A percentile compares a stretch with the other conserved stretches of the same genome.
These are phyloP conservation scores for Drosophila oshimai DNA, from an alignment of 1,140 invertebrate genomes.

Conservation along the genomic window DNA sequence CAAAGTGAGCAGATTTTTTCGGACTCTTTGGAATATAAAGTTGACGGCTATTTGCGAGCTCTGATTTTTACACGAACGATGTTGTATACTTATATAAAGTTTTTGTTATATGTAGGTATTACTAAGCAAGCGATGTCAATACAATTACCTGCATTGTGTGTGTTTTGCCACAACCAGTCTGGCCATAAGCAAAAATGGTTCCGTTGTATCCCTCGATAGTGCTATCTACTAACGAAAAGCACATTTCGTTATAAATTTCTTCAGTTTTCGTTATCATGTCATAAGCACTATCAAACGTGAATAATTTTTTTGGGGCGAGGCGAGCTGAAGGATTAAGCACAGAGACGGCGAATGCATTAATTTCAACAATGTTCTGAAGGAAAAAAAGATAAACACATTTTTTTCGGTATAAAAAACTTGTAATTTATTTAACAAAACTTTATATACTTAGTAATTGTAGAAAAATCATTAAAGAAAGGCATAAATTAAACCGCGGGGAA, in stretches of 20 bases:
- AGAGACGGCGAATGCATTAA: constrained; percentile 85
- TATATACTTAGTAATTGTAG: neutral
- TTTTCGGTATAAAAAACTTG: neutral
- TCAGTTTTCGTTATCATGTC: constrained; percentile 90
- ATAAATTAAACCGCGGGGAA: no score
- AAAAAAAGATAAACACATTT: constrained; percentile 17
- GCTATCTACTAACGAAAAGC: constrained; percentile 92
- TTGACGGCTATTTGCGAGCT: no score
- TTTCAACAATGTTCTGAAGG: constrained; percentile 88
- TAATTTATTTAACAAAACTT: neutral
- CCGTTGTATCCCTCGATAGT: constrained; percentile 94
- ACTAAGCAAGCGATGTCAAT: neutral
- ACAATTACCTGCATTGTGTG: constrained; percentile 90
- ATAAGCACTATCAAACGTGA: constrained; percentile 93
- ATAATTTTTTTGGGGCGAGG: constrained; percentile 86
- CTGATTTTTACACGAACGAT: no score
- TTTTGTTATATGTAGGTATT: no score
- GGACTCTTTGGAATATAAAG: no score
- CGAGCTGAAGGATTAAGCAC: constrained; percentile 82
- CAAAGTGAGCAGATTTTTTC: no score
- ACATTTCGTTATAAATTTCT: constrained; percentile 94
- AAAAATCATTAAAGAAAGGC: no score
- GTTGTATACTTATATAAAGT: no score
- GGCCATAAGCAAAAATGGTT: constrained; percentile 94
- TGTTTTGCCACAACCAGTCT: constrained; percentile 93